phyloP scores from a whole-genome alignment of 2,888 invertebrate genomes.

The Sinhomidia bicolor region DNA sequence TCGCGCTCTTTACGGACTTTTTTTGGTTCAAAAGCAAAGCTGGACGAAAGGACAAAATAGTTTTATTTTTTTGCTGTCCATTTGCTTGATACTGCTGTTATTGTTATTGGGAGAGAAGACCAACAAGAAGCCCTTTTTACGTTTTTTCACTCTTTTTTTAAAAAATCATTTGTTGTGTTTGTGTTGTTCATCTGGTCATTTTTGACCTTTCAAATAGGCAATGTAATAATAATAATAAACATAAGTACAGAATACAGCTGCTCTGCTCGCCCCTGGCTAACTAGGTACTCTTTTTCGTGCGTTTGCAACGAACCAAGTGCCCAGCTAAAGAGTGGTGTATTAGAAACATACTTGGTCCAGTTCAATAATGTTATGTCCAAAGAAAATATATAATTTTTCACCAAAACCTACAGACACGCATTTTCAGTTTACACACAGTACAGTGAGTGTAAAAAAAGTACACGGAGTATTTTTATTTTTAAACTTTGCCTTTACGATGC shows the following conservation, averaged over 20 bases:
- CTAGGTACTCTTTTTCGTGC: not conserved
- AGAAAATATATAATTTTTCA: no score
- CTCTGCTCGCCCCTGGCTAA: not conserved
- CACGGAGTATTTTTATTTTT: no score
- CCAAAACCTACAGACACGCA: no score
- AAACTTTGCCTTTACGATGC: not conserved
- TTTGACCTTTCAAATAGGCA: constrained; percentile 64
- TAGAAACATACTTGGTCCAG: no score
- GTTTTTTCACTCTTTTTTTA: constrained; percentile 51
- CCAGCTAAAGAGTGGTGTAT: no score
- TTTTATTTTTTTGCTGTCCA: not conserved
- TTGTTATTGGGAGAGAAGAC: not conserved
- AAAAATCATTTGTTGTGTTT: constrained; percentile 67
- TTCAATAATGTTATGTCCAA: no score
- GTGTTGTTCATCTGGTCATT: constrained; percentile 63
- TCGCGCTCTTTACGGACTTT: not conserved
- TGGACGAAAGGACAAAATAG: not conserved
- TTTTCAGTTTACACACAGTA: no score
- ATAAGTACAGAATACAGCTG: constrained; percentile 55
- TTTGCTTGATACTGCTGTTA: not conserved
- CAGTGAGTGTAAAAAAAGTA: no score
- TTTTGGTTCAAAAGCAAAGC: constrained; percentile 31
- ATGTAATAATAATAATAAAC: constrained; percentile 32
- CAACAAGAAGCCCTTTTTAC: constrained; percentile 37
- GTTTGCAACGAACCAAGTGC: constrained; percentile 55